Conservation (phyloP, 1,140 invertebrate genomes). For the Stegodyphus mimosarum region DNA sequence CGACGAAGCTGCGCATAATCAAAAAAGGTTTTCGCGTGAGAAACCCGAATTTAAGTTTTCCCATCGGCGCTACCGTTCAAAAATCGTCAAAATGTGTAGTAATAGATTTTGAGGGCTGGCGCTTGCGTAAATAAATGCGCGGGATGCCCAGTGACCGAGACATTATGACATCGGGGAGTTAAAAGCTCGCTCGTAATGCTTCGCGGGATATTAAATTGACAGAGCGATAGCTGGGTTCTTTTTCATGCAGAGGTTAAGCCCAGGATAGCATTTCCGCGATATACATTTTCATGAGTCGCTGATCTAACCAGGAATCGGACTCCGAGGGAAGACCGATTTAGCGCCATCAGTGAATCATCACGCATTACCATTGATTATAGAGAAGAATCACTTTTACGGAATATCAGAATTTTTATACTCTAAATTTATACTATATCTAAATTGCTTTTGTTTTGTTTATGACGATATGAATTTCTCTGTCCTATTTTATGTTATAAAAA, state of each 20-base stretch:
- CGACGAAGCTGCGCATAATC: too few species aligned
- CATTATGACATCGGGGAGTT: slow-evolving; percentile 19
- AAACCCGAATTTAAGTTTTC: slow-evolving; percentile 28
- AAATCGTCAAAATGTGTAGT: slow-evolving; percentile 21
- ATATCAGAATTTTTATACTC: too few species aligned
- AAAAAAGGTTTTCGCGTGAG: slow-evolving; percentile 26
- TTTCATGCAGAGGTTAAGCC: background rate
- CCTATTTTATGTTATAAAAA: too few species aligned
- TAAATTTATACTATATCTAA: too few species aligned
- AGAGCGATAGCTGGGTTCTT: background rate
- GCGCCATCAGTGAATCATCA: too few species aligned
- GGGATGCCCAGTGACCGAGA: slow-evolving; percentile 41
- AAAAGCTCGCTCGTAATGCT: slow-evolving; percentile 37
- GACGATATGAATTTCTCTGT: too few species aligned
- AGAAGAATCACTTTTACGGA: too few species aligned
- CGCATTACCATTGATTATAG: too few species aligned
- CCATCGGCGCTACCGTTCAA: slow-evolving; percentile 25
- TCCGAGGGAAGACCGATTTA: too few species aligned
- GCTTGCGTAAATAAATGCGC: slow-evolving; percentile 39
- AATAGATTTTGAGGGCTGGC: slow-evolving; percentile 16
- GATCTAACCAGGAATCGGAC: background rate
- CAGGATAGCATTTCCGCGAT: slow-evolving; percentile 2
- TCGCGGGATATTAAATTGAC: background rate
- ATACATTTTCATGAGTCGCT: background rate
- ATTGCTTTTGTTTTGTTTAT: too few species aligned